These are phyloP conservation scores for Invenusta paracnida DNA, from an alignment of 2,888 invertebrate genomes.

Conservation along the genomic window DNA sequence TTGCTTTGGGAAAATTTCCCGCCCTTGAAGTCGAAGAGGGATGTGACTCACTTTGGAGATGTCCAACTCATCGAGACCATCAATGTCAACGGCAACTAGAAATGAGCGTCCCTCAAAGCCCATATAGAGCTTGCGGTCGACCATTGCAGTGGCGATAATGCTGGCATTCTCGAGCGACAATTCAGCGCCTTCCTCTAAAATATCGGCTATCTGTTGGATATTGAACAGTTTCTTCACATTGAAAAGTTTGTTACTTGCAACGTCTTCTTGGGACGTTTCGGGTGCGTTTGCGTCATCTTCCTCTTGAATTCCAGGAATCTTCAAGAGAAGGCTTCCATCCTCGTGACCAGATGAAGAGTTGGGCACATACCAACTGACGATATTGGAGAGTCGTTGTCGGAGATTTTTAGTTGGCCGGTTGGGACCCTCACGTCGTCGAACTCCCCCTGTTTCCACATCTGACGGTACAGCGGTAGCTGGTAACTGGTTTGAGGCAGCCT, in stretches of 20 bases:
- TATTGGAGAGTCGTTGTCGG: conserved; percentile 10
- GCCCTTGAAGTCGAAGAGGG: not conserved
- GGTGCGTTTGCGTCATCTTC: not conserved
- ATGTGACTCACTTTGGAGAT: not conserved
- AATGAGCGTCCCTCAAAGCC: not conserved
- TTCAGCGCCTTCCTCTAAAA: not conserved
- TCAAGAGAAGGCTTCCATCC: not conserved
- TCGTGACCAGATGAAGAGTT: not conserved
- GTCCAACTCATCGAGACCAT: not conserved
- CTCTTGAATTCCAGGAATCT: not conserved
- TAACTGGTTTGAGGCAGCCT: not conserved
- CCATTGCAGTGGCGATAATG: not conserved
- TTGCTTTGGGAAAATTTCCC: not conserved
- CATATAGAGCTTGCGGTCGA: not conserved
- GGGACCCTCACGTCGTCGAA: not conserved
- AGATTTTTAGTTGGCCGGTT: conserved; percentile 10
- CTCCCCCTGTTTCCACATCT: not conserved
- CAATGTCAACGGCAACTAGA: not conserved
- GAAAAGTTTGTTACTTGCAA: not conserved
- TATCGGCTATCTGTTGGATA: not conserved
- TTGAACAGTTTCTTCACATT: not conserved
- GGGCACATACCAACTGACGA: conserved; percentile 10
- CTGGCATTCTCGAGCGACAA: not conserved
- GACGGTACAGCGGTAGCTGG: not conserved
- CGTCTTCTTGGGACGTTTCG: not conserved